These are phyloP conservation scores for Eospalax fontanierii DNA, from an alignment of 2,797 vertebrate species.

Conservation along the genomic window DNA sequence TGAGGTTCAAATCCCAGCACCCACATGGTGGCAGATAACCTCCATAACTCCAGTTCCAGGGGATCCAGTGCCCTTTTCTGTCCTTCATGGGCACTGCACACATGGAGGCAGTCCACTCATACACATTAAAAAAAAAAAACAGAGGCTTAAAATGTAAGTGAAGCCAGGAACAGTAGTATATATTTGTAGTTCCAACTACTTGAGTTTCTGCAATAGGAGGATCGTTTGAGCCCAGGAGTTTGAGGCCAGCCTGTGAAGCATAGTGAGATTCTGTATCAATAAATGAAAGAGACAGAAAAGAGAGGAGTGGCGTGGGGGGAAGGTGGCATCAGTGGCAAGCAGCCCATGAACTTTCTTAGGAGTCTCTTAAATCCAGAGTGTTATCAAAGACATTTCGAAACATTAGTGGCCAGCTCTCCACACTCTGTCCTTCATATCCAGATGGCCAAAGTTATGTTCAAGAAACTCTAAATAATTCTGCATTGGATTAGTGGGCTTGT, in stretches of 20 bases:
- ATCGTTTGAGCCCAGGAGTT: neutral
- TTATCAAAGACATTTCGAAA: neutral
- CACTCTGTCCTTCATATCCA: accelerated
- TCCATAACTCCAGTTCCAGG: too few species aligned
- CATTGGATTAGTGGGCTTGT: neutral
- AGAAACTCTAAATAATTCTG: neutral
- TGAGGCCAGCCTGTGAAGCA: too few species aligned
- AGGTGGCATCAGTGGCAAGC: neutral
- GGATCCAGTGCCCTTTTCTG: too few species aligned
- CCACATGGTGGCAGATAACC: too few species aligned
- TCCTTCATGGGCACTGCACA: too few species aligned
- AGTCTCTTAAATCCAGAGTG: neutral
- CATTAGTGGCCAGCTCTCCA: too few species aligned
- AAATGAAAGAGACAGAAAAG: neutral
- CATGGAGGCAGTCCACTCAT: too few species aligned
- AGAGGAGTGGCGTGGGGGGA: too few species aligned
- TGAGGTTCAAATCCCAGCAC: too few species aligned
- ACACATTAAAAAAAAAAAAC: too few species aligned
- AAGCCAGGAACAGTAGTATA: too few species aligned
- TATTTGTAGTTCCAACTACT: neutral
- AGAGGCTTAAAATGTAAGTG: neutral
- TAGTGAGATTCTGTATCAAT: neutral
- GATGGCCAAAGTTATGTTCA: neutral
- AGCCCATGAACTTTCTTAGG: neutral
- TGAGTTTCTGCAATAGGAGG: neutral